phyloP scores from a whole-genome alignment of 2,888 invertebrate genomes.

The Hydraecia micacea region DNA sequence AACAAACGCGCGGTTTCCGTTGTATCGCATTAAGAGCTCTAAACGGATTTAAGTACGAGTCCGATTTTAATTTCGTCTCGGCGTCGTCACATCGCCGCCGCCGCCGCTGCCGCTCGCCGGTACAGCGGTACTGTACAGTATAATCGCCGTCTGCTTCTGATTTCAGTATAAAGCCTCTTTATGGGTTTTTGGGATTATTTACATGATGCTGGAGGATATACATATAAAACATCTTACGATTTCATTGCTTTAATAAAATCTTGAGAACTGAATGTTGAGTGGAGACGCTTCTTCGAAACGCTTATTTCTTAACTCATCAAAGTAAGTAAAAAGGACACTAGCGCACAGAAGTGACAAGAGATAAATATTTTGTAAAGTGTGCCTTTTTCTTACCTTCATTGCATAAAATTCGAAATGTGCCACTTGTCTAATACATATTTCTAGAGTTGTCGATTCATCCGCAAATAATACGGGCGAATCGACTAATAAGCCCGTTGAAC shows the following conservation, averaged over 20 bases:
- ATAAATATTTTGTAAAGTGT: too few species aligned
- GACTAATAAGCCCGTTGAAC: too few species aligned
- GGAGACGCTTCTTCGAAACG: not conserved
- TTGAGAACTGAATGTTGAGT: conserved; percentile 22
- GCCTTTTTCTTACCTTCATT: too few species aligned
- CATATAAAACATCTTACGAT: conserved; percentile 37
- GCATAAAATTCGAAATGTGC: too few species aligned
- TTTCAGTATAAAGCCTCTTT: conserved; percentile 33
- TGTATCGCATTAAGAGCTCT: conserved; percentile 70
- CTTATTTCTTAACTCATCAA: conserved; percentile 1
- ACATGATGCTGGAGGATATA: conserved; percentile 30
- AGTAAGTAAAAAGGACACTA: too few species aligned
- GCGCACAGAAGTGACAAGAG: too few species aligned
- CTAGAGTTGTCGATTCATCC: too few species aligned
- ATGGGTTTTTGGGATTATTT: conserved; percentile 51
- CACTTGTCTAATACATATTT: too few species aligned
- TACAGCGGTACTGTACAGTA: not conserved
- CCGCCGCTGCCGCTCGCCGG: not conserved
- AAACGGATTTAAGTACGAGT: conserved; percentile 71
- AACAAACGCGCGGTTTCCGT: not conserved
- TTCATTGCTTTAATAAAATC: conserved; percentile 42
- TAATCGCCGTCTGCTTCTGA: conserved; percentile 26
- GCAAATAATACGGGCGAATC: too few species aligned
- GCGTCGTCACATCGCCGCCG: conserved; percentile 55
- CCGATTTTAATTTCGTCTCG: conserved; percentile 72